phyloP scores from a whole-genome alignment of 2,113 vertebrate genomes.

The Upupa epops region DNA sequence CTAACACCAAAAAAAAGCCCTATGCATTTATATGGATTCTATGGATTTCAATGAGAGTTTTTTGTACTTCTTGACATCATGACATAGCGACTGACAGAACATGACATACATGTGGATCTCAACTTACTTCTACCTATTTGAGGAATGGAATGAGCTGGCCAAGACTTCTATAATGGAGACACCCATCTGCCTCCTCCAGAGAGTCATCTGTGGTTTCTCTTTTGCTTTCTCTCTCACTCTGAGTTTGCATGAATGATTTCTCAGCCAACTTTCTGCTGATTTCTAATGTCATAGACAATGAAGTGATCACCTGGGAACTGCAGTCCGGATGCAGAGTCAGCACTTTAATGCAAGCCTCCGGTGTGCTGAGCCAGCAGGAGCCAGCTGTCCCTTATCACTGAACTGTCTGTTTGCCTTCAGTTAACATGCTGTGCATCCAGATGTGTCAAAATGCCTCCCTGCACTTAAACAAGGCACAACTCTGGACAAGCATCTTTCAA shows the following conservation, averaged over 20 bases:
- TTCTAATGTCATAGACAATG: constrained; percentile 19
- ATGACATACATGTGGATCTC: background rate
- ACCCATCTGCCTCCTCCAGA: background rate
- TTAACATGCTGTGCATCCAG: constrained; percentile 21
- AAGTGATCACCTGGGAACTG: constrained; percentile 60
- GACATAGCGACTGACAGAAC: rapidly evolving
- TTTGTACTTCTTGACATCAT: background rate
- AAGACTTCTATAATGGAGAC: background rate
- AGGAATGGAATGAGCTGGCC: background rate
- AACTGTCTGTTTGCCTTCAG: constrained; percentile 36
- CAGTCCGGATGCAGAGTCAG: constrained; percentile 25
- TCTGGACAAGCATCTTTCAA: constrained; percentile 26
- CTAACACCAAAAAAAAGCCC: background rate
- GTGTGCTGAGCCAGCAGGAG: constrained; percentile 68
- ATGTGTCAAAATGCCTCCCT: background rate
- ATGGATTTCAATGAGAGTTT: background rate
- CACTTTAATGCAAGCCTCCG: background rate
- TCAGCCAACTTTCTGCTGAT: constrained; percentile 49
- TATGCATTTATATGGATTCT: background rate
- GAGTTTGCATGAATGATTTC: constrained; percentile 27
- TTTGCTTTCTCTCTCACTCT: background rate
- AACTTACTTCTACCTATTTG: background rate
- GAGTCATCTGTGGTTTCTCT: background rate
- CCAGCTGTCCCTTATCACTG: constrained; percentile 52
- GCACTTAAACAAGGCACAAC: background rate